phyloP scores from a whole-genome alignment of 2,888 invertebrate species.

The Drosophila infuscata region DNA sequence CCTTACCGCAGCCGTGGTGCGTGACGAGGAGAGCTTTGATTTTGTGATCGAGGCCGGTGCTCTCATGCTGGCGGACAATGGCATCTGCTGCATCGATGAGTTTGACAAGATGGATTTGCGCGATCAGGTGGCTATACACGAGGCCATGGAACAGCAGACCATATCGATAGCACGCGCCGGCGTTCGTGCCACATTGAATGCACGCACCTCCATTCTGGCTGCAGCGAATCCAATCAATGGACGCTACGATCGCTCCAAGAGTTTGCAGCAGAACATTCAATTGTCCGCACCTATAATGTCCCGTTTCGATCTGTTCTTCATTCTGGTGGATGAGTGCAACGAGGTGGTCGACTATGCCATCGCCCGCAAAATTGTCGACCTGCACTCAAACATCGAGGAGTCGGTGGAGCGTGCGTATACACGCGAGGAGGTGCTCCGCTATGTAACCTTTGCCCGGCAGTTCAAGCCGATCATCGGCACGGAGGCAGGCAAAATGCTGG shows the following conservation, averaged over 20 bases:
- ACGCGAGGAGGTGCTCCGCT: constrained; percentile 95
- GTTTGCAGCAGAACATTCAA: constrained; percentile 96
- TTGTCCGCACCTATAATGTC: constrained; percentile 99
- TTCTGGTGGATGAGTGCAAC: constrained; percentile 98
- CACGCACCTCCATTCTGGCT: constrained; percentile 98
- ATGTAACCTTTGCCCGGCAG: constrained; percentile 98
- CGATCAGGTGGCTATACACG: constrained; percentile 99
- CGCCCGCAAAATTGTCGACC: constrained; percentile 96
- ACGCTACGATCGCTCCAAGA: constrained; percentile 96
- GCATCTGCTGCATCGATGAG: constrained; percentile 99
- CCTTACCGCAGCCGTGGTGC: constrained; percentile 98
- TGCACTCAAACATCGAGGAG: constrained; percentile 94
- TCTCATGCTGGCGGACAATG: constrained; percentile 99
- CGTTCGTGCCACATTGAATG: constrained; percentile 98
- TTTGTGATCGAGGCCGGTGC: constrained; percentile 99
- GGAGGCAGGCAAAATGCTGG: constrained; percentile 93
- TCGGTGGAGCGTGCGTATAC: constrained; percentile 92
- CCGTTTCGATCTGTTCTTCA: constrained; percentile 99
- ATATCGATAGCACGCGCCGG: constrained; percentile 99
- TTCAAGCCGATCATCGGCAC: constrained; percentile 95
- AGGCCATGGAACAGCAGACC: constrained; percentile 99
- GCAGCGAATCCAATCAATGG: constrained; percentile 99
- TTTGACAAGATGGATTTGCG: constrained; percentile 99
- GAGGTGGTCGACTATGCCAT: constrained; percentile 98
- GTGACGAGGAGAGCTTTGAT: constrained; percentile 98